These are phyloP conservation scores for Eremobia ochroleuca DNA, from an alignment of 2,888 invertebrate genomes.

Conservation along the genomic window DNA sequence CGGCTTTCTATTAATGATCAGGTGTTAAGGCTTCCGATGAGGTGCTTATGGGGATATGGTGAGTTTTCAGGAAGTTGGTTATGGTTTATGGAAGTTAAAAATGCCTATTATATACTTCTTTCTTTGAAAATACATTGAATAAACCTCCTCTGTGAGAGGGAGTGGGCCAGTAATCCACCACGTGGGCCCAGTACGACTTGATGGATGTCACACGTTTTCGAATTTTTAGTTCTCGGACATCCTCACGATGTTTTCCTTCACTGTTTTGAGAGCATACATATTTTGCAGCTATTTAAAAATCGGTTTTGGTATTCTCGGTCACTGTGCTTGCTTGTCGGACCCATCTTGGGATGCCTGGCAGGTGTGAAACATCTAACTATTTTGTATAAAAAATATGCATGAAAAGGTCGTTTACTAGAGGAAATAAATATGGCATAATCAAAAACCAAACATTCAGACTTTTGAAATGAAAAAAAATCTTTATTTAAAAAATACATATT, in stretches of 20 bases:
- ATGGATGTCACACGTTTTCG: background rate
- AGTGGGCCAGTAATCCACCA: background rate
- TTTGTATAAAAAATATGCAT: background rate
- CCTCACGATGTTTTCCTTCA: background rate
- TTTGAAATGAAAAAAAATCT: no score
- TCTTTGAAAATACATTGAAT: background rate
- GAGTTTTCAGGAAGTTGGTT: background rate
- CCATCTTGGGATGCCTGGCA: background rate
- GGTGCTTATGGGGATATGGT: conserved; percentile 1
- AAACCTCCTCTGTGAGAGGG: background rate
- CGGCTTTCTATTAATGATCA: conserved; percentile 52
- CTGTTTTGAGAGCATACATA: background rate
- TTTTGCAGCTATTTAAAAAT: background rate
- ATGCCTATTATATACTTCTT: background rate
- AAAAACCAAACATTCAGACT: no score
- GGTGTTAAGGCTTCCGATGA: conserved; percentile 34
- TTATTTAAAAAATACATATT: background rate
- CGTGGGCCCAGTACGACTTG: background rate
- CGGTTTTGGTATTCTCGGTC: background rate
- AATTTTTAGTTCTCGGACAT: background rate
- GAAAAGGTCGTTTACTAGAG: background rate
- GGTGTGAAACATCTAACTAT: no score
- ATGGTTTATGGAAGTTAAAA: background rate
- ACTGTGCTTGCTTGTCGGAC: background rate
- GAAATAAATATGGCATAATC: background rate